phyloP scores from a whole-genome alignment of 2,113 vertebrate species.

The Bos indicus region DNA sequence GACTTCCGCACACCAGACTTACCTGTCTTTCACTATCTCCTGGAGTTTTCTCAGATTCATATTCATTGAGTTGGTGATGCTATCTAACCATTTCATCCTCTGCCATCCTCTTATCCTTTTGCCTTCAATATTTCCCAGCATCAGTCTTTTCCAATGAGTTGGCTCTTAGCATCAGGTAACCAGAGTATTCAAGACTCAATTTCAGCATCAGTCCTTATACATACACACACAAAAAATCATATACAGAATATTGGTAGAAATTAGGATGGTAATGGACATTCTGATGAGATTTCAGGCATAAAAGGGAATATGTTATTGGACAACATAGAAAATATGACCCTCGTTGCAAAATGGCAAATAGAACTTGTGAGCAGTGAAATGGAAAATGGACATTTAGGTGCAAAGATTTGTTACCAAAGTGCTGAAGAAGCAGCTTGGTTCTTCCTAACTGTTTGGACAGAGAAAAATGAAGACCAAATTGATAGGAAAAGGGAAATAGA shows the following conservation, averaged over 20 bases:
- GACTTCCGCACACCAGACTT: not conserved
- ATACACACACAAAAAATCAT: not conserved
- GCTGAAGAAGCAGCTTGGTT: not conserved
- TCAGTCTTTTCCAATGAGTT: not conserved
- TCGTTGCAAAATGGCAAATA: not conserved
- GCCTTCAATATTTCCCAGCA: not conserved
- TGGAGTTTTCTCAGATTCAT: not conserved
- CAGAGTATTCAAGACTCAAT: not conserved
- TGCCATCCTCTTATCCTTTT: not conserved
- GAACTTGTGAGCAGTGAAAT: not conserved
- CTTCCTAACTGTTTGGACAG: not conserved
- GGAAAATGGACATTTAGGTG: not conserved
- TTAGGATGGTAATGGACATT: not conserved
- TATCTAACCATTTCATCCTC: not conserved
- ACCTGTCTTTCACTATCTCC: not conserved
- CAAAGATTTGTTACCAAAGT: not conserved
- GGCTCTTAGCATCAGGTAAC: not conserved
- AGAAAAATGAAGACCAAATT: not conserved
- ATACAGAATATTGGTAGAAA: not conserved
- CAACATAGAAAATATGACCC: not conserved
- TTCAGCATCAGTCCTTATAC: not conserved
- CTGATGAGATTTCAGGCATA: not conserved
- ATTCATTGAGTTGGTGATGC: not conserved
- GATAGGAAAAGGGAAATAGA: not conserved
- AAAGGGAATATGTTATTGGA: not conserved